phyloP scores from a whole-genome alignment of 2,888 invertebrate species.

The Lasioglossum zephyrum region DNA sequence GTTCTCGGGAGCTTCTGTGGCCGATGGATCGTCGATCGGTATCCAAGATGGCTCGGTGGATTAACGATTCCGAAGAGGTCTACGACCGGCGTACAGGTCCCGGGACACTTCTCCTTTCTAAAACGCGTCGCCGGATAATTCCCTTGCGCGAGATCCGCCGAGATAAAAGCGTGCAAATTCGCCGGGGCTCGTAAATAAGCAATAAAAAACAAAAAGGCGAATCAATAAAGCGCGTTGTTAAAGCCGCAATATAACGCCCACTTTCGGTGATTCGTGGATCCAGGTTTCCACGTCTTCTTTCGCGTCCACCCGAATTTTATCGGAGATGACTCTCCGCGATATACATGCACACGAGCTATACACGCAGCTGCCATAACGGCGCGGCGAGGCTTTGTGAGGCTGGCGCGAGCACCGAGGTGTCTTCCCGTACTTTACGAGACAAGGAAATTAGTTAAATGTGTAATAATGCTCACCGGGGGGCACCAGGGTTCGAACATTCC shows the following conservation, averaged over 20 bases:
- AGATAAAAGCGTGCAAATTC: constrained; percentile 27
- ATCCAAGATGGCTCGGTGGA: background rate
- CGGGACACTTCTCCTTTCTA: background rate
- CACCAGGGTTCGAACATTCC: constrained; percentile 44
- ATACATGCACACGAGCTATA: background rate
- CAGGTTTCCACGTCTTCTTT: constrained; percentile 15
- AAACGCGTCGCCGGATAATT: constrained; percentile 8
- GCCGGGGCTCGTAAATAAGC: constrained; percentile 19
- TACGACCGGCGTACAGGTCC: background rate
- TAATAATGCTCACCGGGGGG: constrained; percentile 79
- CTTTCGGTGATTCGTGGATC: constrained; percentile 23
- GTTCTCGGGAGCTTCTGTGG: background rate
- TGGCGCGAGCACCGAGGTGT: constrained; percentile 61
- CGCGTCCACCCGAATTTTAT: background rate
- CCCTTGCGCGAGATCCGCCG: background rate
- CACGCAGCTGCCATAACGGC: constrained; percentile 44
- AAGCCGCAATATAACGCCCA: constrained; percentile 26
- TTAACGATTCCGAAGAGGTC: background rate
- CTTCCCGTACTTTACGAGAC: constrained; percentile 80
- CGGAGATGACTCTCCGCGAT: background rate
- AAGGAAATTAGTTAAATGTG: constrained; percentile 82
- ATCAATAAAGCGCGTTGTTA: constrained; percentile 22
- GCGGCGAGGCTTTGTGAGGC: constrained; percentile 64
- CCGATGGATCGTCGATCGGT: background rate
- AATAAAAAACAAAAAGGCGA: constrained; percentile 12